These are phyloP conservation scores for Micromys minutus DNA, from an alignment of 2,113 vertebrate genomes.

Conservation along the genomic window DNA sequence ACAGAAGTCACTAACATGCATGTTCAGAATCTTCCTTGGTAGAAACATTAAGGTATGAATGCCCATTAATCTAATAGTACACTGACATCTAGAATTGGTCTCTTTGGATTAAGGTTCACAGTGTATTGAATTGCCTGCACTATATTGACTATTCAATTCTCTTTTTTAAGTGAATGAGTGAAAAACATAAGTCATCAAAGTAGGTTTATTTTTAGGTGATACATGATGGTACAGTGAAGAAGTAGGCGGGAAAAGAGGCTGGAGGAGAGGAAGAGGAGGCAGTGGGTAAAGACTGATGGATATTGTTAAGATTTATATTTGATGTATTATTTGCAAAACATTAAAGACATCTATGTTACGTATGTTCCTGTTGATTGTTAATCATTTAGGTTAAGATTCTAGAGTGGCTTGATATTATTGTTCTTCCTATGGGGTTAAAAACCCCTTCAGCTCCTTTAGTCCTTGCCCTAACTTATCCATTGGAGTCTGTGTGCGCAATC, in stretches of 20 bases:
- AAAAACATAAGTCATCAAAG: conserved; percentile 52
- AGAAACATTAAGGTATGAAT: conserved; percentile 5
- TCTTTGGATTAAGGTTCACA: conserved; percentile 27
- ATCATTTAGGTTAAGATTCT: background rate
- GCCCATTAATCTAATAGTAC: conserved; percentile 38
- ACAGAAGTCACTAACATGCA: background rate
- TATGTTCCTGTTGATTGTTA: background rate
- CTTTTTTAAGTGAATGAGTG: conserved; percentile 48
- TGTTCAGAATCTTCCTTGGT: background rate
- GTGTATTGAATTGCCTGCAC: conserved; percentile 48
- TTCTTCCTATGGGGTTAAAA: too few relatives aligned
- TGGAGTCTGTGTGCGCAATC: too few relatives aligned
- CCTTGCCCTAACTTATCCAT: too few relatives aligned
- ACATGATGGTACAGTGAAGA: too few relatives aligned
- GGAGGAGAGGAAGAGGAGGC: too few relatives aligned
- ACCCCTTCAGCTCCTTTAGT: too few relatives aligned
- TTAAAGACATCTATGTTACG: background rate
- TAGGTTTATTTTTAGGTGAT: too few relatives aligned
- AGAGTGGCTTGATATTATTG: too few relatives aligned
- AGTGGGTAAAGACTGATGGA: too few relatives aligned
- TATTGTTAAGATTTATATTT: background rate
- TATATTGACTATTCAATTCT: conserved; percentile 58
- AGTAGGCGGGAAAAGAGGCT: too few relatives aligned
- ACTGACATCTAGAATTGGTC: conserved; percentile 25
- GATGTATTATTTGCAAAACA: background rate